Conservation (phyloP, 2,797 vertebrate species). For the Acanthurus tractus region DNA sequence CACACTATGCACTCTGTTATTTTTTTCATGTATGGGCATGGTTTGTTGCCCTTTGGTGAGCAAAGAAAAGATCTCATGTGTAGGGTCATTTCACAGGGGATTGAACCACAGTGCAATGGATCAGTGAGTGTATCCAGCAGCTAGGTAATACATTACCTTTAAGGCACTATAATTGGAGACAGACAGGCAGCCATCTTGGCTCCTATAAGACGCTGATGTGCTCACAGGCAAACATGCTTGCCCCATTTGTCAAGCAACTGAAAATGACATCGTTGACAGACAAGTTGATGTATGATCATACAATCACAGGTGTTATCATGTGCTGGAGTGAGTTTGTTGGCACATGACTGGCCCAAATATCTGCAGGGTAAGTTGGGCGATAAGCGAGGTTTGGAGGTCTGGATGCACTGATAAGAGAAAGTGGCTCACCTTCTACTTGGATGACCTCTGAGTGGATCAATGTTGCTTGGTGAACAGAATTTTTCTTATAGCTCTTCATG, state of each 20-base stretch:
- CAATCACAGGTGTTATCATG: conserved; percentile 49
- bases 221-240: conserved; percentile 53
- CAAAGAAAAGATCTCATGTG: conserved; percentile 10
- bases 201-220: conserved; percentile 25
- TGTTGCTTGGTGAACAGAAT: conserved; percentile 8
- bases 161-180: conserved; percentile 35
- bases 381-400: conserved; percentile 55
- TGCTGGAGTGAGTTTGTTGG: conserved; percentile 31
- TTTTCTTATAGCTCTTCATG: neutral
- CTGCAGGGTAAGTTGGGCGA: conserved; percentile 43
- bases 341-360: conserved; percentile 37
- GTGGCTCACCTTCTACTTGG: conserved; percentile 41
- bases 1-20: conserved; percentile 10
- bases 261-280: conserved; percentile 47
- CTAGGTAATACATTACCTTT: conserved; percentile 28
- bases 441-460: conserved; percentile 40
- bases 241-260: conserved; percentile 43
- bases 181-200: conserved; percentile 42
- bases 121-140: conserved; percentile 9
- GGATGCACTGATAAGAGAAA: conserved; percentile 65
- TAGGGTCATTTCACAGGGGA: conserved; percentile 13
- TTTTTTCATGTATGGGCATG: conserved; percentile 4
- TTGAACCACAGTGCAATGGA: conserved; percentile 9
- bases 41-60: conserved; percentile 21
- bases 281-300: conserved; percentile 54